Conservation (phyloP, 1,140 invertebrate genomes). For the Rhopalosiphum maidis region DNA sequence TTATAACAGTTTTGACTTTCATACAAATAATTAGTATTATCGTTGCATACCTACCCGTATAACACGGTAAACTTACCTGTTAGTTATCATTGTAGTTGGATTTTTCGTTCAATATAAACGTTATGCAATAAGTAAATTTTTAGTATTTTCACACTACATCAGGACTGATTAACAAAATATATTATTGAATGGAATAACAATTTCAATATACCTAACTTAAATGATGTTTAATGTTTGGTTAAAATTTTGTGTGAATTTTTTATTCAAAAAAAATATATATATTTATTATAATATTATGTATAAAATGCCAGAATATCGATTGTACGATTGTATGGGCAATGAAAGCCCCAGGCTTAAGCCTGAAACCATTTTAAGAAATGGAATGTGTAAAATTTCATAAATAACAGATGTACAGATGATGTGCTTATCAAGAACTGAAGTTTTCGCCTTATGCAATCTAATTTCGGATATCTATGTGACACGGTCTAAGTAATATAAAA, state of each 20-base stretch:
- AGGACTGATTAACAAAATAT: background rate
- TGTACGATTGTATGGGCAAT: background rate
- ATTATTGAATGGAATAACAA: background rate
- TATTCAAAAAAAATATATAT: background rate
- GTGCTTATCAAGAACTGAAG: background rate
- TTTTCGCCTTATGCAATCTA: background rate
- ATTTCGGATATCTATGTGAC: background rate
- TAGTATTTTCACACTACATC: background rate
- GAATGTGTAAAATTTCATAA: background rate
- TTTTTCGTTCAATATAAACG: background rate
- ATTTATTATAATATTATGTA: no score
- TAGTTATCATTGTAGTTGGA: background rate
- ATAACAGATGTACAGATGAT: background rate
- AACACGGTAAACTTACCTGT: background rate
- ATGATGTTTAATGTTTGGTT: background rate
- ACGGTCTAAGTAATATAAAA: background rate
- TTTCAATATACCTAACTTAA: background rate
- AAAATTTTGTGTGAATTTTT: background rate
- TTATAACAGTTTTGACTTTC: background rate
- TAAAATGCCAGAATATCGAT: background rate
- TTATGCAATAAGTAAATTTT: no score
- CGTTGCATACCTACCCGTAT: background rate
- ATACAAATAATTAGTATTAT: background rate
- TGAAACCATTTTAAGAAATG: background rate
- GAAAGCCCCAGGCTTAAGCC: background rate